Percentiles rank a stretch among this genome's conserved stretches.
phyloP scores from a whole-genome alignment of 2,888 invertebrate species.

The Hypselothyrea guttata region DNA sequence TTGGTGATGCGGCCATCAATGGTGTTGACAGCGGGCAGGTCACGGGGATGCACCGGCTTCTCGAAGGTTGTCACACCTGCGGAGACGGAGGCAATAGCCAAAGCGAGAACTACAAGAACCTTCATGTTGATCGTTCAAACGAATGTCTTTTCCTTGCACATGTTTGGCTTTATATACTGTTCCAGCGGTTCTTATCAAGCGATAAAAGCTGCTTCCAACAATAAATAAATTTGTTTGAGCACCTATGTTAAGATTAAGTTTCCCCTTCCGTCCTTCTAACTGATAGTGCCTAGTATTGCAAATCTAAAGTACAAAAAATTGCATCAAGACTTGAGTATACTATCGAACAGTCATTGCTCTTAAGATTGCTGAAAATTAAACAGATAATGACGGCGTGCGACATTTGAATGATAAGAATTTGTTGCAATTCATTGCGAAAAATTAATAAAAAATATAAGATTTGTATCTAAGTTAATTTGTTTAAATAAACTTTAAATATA shows the following conservation, averaged over 20 bases:
- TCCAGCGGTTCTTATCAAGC: conserved; percentile 8
- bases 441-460: too few species aligned
- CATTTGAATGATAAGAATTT: too few species aligned
- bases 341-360: not conserved
- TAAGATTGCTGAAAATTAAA: not conserved
- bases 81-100: conserved; percentile 29
- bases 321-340: not conserved
- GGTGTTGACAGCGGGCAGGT: conserved; percentile 27
- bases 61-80: conserved; percentile 20
- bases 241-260: not conserved
- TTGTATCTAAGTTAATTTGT: too few species aligned
- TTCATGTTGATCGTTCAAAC: conserved; percentile 25
- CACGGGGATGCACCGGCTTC: conserved; percentile 17
- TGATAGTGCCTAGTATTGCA: not conserved
- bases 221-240: too few species aligned
- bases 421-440: too few species aligned
- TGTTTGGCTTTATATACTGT: conserved; percentile 9
- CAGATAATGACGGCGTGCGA: too few species aligned
- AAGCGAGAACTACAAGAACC: conserved; percentile 28
- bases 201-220: not conserved
- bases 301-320: too few species aligned
- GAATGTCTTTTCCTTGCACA: conserved; percentile 12
- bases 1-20: conserved; percentile 64
- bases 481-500: too few species aligned
- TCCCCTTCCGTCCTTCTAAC: not conserved